phyloP scores from a whole-genome alignment of 2,888 invertebrate genomes.

The Lamellibrachia columna region DNA sequence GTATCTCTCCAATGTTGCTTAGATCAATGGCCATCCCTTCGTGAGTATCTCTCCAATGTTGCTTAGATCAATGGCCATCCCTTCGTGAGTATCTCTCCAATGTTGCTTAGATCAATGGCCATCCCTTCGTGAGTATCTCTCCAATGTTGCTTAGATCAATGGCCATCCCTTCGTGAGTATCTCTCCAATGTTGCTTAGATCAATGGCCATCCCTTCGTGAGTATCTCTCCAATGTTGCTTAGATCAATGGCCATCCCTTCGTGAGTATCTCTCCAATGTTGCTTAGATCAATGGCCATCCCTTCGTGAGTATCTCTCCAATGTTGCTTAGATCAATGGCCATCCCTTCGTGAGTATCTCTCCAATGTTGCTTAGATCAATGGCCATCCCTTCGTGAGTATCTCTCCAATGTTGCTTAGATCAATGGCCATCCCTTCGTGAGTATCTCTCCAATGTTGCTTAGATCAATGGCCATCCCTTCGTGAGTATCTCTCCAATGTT shows the following conservation, averaged over 20 bases:
- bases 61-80: slow-evolving; percentile 17
- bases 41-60: neutral
- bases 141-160: too few species aligned
- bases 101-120: slow-evolving; percentile 1
- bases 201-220: slow-evolving; percentile 19
- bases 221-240: too few species aligned
- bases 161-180: slow-evolving; percentile 13
- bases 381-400: slow-evolving; percentile 13
- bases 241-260: slow-evolving; percentile 13
- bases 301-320: neutral
- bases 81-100: neutral
- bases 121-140: neutral
- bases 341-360: neutral
- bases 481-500: neutral
- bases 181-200: too few species aligned
- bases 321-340: slow-evolving; percentile 1
- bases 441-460: too few species aligned
- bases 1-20: too few species aligned
- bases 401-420: too few species aligned
- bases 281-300: slow-evolving; percentile 17
- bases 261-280: neutral
- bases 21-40: slow-evolving; percentile 13
- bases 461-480: slow-evolving; percentile 13
- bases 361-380: too few species aligned
- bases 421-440: slow-evolving; percentile 19